Conservation (phyloP, 2,113 vertebrate species). For the Probosciger aterrimus region DNA sequence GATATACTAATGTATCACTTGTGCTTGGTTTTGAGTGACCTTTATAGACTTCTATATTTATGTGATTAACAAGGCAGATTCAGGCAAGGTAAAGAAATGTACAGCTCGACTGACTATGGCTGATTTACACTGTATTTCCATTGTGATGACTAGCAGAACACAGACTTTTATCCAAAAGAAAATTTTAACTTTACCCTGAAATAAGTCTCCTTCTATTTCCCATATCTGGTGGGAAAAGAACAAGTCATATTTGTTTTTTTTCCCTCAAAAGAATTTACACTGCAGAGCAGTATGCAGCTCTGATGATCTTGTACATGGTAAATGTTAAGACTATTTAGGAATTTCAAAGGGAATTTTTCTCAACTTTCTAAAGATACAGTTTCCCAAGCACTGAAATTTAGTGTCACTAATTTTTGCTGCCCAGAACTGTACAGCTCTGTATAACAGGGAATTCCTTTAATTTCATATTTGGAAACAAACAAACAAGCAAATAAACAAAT, state of each 20-base stretch:
- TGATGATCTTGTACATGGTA: background rate
- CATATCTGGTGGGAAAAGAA: background rate
- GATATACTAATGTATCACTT: too few species aligned
- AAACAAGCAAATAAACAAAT: background rate
- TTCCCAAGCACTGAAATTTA: background rate
- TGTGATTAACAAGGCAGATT: background rate
- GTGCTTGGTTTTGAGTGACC: background rate
- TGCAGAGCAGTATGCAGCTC: background rate
- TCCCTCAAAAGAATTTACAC: background rate
- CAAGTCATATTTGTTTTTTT: background rate
- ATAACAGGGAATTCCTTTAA: background rate
- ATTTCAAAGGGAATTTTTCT: background rate
- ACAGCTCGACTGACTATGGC: background rate
- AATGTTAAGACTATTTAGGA: background rate
- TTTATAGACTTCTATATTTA: background rate
- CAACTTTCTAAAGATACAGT: background rate
- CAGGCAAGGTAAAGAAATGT: background rate
- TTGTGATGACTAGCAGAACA: rapidly evolving
- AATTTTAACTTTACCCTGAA: background rate
- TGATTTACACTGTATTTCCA: background rate
- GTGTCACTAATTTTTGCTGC: background rate
- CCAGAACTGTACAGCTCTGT: background rate
- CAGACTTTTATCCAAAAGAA: background rate
- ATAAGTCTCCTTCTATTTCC: background rate
- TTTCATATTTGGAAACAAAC: background rate